Base-by-base conservation (phyloP, 2,797 vertebrate genomes). In the Notolepis coatsorum region DNA sequence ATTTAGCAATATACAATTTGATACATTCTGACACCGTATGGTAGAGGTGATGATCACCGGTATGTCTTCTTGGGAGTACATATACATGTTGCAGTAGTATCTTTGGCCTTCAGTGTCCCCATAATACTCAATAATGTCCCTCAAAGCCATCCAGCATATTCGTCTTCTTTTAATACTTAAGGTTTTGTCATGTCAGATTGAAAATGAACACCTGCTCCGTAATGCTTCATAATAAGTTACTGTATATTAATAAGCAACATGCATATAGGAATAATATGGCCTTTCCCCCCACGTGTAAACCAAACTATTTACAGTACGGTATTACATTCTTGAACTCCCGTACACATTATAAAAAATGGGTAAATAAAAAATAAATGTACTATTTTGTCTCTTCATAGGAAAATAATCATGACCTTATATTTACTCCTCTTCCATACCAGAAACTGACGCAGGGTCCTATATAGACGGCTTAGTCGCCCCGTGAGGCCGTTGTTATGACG, bases 351-450 rank as follows among this genome's bases (percentile, higher is more conserved):
- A 88, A 90, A 91, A 61, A 90, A 91, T 86, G 87, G 89, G 83
- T 88, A 90, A 91, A 87, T 85, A 77, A 89, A 91, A 91, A 90
- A 90, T 89, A 91, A 89, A 84, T 88, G 83, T 88, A 83, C 84
- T 82, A 79, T 79, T 91, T 90, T 80, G 84, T 89, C 86, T 89
- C 82, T 89, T 88, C 72, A 88, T 91, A 91, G 80, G 90, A 91
- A 91, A 90, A 91, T 91, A 90, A 91, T 78, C 78, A 85, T 86
- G 84, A 88, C 85, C 86, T 74, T 85, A 86, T 88, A 85, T 87
- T 84, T 89, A 87, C 84, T 76, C 86, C 72, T 88, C 75, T 81
- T 86, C 75, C 61, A 83, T 73, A 80, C 77, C 77, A 71, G 69
- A 74, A 65, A 82, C 79, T 75, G 84, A 88, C 80, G 13, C 66